phyloP scores from a whole-genome alignment of 2,113 vertebrate species.

The Setophaga petechia region DNA sequence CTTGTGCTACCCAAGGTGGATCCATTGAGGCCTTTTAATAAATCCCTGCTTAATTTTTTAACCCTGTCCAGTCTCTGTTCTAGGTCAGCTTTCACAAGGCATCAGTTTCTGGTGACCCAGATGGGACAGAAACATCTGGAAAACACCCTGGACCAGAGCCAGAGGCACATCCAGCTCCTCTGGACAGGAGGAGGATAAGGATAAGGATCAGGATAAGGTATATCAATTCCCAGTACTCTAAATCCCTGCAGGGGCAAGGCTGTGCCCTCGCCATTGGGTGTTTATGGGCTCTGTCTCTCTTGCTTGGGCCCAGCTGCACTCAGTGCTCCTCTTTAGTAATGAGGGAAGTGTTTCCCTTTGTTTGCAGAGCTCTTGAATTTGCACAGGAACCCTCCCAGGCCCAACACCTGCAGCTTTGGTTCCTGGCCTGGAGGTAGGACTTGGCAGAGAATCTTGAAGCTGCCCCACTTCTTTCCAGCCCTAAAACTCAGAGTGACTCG shows the following conservation, averaged over 20 bases:
- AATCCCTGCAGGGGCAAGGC: background rate
- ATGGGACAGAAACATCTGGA: background rate
- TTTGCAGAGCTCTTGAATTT: background rate
- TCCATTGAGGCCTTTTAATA: background rate
- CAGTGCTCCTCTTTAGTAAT: background rate
- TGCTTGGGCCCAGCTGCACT: background rate
- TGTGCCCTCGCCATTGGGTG: background rate
- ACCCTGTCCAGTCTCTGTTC: accelerated
- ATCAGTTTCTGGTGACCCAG: background rate
- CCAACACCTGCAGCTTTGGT: background rate
- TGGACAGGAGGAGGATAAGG: background rate
- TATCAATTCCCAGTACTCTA: background rate
- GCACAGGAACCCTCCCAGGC: background rate
- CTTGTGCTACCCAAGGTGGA: background rate
- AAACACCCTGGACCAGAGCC: background rate
- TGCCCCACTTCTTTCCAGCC: background rate
- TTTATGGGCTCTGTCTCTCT: background rate
- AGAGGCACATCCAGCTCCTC: background rate
- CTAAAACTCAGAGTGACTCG: background rate
- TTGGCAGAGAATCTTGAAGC: background rate
- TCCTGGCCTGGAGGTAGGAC: background rate
- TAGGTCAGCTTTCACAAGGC: background rate
- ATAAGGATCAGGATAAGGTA: too few species aligned
- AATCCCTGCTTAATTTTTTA: background rate
- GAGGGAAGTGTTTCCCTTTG: background rate